These are phyloP conservation scores for Pantelozetes paolii DNA, from an alignment of 2,888 invertebrate species.

Conservation along the genomic window DNA sequence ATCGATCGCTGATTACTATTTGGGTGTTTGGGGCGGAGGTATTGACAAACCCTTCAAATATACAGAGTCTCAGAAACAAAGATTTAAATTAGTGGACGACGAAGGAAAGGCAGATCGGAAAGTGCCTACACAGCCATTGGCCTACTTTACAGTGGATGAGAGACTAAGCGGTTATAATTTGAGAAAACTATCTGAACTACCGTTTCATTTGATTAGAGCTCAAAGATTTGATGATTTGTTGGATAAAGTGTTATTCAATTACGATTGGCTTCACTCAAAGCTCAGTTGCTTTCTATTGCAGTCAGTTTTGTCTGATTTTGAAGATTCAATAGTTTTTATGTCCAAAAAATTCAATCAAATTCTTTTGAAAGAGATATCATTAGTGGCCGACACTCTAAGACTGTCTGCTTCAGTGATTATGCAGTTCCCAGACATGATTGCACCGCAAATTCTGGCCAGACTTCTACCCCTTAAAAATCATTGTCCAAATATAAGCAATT, in stretches of 20 bases:
- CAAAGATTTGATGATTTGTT: conserved; percentile 84
- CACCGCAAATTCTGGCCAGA: conserved; percentile 85
- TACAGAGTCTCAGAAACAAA: conserved; percentile 78
- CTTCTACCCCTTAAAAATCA: conserved; percentile 80
- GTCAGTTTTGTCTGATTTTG: conserved; percentile 88
- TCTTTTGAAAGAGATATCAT: conserved; percentile 69
- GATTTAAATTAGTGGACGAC: conserved; percentile 52
- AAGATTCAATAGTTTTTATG: conserved; percentile 61
- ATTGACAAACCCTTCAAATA: conserved; percentile 91
- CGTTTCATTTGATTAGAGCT: conserved; percentile 87
- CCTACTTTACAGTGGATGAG: conserved; percentile 85
- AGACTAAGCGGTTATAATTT: conserved; percentile 84
- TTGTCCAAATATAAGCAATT: conserved; percentile 70
- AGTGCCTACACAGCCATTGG: conserved; percentile 87
- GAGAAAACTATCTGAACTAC: conserved; percentile 92
- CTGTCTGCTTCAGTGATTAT: conserved; percentile 90
- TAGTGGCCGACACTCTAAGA: conserved; percentile 87
- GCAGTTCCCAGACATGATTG: conserved; percentile 89
- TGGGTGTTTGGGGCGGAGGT: conserved; percentile 93
- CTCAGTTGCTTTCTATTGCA: conserved; percentile 91
- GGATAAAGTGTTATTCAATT: conserved; percentile 89
- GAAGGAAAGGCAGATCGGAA: conserved; percentile 63
- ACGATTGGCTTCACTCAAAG: conserved; percentile 95
- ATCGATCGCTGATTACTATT: conserved; percentile 94
- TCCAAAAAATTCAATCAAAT: background rate